These are phyloP conservation scores for Oreochromis niloticus DNA, from an alignment of 2,113 vertebrate genomes.

Conservation along the genomic window DNA sequence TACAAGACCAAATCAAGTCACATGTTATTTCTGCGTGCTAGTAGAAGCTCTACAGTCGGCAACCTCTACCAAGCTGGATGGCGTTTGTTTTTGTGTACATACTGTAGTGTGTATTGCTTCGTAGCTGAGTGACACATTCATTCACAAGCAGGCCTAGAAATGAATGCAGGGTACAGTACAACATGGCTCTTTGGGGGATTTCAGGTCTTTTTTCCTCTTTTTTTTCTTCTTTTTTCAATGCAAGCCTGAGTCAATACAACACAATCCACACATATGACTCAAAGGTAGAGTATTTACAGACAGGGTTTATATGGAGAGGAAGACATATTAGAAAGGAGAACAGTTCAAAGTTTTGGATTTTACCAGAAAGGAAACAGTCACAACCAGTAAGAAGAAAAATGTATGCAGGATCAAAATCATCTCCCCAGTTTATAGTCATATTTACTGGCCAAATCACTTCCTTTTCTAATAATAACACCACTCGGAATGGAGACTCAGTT, in stretches of 20 bases:
- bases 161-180: conserved; percentile 58
- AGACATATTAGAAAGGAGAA: conserved; percentile 61
- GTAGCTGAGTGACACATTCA: conserved; percentile 69
- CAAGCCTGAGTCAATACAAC: conserved; percentile 70
- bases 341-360: conserved; percentile 32
- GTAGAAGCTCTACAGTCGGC: conserved; percentile 39
- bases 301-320: conserved; percentile 59
- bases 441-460: neutral
- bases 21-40: conserved; percentile 37
- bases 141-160: conserved; percentile 70
- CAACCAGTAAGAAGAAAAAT: conserved; percentile 41
- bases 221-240: conserved; percentile 26
- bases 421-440: neutral
- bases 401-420: conserved; percentile 10
- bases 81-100: conserved; percentile 29
- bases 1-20: conserved; percentile 33
- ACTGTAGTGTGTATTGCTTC: conserved; percentile 64
- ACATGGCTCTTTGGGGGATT: conserved; percentile 50
- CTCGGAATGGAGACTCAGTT: neutral
- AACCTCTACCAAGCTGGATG: conserved; percentile 44
- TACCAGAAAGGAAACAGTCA: conserved; percentile 58
- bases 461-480: neutral
- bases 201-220: conserved; percentile 15
- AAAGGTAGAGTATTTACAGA: conserved; percentile 68
- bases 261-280: conserved; percentile 66